Percentiles rank a stretch among this genome's conserved stretches.
Conservation (phyloP, 2,888 invertebrate species). For the Cremastinae sp. region DNA sequence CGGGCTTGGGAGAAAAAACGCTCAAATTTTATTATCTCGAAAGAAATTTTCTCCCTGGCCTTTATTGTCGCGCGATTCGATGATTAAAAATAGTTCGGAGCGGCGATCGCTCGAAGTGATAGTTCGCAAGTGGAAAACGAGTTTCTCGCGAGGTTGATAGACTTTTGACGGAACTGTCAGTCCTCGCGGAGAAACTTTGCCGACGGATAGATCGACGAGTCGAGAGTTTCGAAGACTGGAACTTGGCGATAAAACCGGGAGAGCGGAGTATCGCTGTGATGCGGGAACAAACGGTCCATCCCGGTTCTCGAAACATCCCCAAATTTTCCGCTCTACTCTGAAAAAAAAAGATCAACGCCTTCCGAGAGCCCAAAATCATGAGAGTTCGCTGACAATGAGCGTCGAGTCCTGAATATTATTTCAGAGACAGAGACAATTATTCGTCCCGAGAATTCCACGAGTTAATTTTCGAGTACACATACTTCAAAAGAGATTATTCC, state of each 20-base stretch:
- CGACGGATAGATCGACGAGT: slow-evolving; percentile 36
- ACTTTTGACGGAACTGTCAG: background rate
- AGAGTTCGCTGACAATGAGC: slow-evolving; percentile 36
- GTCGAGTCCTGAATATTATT: background rate
- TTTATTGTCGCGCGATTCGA: no score
- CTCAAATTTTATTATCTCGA: background rate
- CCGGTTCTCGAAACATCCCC: no score
- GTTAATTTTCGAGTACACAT: no score
- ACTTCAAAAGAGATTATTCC: no score
- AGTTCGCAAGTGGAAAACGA: background rate
- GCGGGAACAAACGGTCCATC: no score
- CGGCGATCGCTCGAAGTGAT: background rate
- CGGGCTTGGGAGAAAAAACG: background rate
- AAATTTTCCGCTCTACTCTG: no score
- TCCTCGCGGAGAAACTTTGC: slow-evolving; percentile 5
- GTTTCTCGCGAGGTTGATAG: background rate
- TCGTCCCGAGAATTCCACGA: background rate
- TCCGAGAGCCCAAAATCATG: no score
- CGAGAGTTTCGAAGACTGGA: slow-evolving; percentile 11
- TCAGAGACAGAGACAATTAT: background rate
- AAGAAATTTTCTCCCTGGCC: background rate
- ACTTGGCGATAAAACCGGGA: background rate
- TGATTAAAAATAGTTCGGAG: no score
- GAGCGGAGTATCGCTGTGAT: background rate
- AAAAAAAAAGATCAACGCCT: no score